These are phyloP conservation scores for Glyptemys insculpta DNA, from an alignment of 2,797 vertebrate genomes.

Conservation along the genomic window DNA sequence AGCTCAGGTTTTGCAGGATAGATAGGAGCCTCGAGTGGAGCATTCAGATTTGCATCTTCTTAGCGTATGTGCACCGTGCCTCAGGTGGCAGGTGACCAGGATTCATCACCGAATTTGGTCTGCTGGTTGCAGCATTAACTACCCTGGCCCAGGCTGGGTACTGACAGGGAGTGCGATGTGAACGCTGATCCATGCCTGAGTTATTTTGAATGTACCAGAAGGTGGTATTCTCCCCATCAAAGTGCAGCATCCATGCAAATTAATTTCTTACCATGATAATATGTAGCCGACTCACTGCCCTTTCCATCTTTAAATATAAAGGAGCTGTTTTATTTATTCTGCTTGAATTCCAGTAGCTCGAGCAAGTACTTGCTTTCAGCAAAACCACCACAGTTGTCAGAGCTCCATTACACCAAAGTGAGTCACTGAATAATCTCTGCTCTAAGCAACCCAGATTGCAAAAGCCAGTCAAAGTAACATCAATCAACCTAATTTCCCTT, in stretches of 20 bases:
- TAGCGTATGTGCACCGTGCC: too few relatives aligned
- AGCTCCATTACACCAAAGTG: fast-evolving
- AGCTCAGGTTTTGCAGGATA: neutral
- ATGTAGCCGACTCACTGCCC: neutral
- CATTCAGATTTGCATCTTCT: neutral
- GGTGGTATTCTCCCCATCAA: fast-evolving
- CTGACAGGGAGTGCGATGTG: too few relatives aligned
- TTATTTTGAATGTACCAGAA: neutral
- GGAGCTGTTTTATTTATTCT: neutral
- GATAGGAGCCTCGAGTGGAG: neutral
- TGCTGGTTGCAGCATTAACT: too few relatives aligned
- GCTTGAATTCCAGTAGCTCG: neutral
- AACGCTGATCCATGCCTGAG: neutral
- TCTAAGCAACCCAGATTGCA: fast-evolving
- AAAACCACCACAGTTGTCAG: neutral
- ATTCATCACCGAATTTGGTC: too few relatives aligned
- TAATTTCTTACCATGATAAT: conserved; percentile 10
- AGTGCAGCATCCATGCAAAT: neutral
- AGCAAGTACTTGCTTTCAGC: neutral
- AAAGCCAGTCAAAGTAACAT: neutral
- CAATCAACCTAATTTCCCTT: neutral
- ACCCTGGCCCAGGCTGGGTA: too few relatives aligned
- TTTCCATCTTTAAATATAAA: neutral
- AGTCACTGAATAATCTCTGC: neutral
- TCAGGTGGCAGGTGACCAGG: too few relatives aligned